Percentiles rank a stretch among this genome's conserved stretches.
phyloP scores from a whole-genome alignment of 2,888 invertebrate genomes.

The Proisotoma minuta region DNA sequence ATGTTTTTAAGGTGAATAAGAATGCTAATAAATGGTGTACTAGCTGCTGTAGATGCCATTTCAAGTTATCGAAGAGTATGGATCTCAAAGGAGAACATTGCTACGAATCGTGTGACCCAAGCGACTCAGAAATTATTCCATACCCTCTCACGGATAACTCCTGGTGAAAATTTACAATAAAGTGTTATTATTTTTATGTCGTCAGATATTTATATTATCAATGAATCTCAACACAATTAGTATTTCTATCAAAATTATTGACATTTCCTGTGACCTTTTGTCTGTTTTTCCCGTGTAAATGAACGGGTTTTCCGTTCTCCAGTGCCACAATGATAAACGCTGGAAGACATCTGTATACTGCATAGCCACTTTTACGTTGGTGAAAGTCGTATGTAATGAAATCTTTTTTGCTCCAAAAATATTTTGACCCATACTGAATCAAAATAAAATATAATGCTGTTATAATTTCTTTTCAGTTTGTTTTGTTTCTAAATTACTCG shows the following conservation, averaged over 20 bases:
- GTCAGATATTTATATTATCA: too few relatives aligned
- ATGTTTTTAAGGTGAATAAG: not conserved
- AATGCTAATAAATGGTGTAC: not conserved
- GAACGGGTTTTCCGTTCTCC: constrained; percentile 17
- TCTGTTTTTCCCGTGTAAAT: constrained; percentile 14
- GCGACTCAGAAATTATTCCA: not conserved
- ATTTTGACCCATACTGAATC: constrained; percentile 7
- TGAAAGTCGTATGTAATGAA: constrained; percentile 21
- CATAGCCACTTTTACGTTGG: not conserved
- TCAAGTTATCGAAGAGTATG: not conserved
- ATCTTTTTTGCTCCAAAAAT: constrained; percentile 21
- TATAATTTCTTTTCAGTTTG: too few relatives aligned
- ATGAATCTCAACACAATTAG: not conserved
- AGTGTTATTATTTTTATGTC: too few relatives aligned
- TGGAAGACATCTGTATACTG: constrained; percentile 22
- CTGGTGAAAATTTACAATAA: not conserved
- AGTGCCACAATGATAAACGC: constrained; percentile 21
- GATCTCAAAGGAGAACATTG: not conserved
- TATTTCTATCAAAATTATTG: not conserved
- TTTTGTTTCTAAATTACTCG: constrained; percentile 11
- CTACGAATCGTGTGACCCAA: not conserved
- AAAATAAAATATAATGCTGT: not conserved
- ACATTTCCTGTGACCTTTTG: not conserved
- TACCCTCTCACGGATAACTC: not conserved
- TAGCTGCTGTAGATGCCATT: not conserved